A percentile compares a stretch with the other conserved stretches of the same genome.
Conservation (phyloP, 2,113 vertebrate species). For the Neolamprologus variostigma region DNA sequence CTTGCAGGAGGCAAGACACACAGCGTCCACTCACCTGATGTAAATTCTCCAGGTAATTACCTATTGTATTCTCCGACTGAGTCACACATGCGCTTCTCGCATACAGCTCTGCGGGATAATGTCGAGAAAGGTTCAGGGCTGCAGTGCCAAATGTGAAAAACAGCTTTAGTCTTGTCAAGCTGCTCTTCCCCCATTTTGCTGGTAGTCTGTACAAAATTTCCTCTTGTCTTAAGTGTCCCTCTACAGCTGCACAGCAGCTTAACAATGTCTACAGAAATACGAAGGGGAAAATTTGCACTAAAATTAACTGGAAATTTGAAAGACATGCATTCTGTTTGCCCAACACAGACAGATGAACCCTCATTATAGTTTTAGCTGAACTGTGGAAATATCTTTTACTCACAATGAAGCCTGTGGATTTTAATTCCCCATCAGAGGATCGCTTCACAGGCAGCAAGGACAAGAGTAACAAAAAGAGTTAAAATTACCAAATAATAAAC, state of each 20-base stretch:
- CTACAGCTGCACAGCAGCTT: not conserved
- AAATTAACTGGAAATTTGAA: not conserved
- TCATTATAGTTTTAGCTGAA: not conserved
- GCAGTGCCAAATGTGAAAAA: not conserved
- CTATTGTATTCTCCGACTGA: not conserved
- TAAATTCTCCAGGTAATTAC: not conserved
- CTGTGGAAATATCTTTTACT: not conserved
- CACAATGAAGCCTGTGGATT: not conserved
- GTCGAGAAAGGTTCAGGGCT: not conserved
- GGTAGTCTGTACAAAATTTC: not conserved
- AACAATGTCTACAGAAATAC: not conserved
- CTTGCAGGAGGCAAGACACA: not conserved
- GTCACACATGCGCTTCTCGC: not conserved
- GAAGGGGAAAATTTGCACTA: not conserved
- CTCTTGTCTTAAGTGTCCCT: not conserved
- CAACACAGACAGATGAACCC: not conserved
- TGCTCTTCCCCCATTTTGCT: not conserved
- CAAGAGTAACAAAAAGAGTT: not conserved
- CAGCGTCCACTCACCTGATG: not conserved
- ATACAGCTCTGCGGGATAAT: not conserved
- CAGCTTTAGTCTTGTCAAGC: not conserved
- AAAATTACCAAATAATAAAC: not conserved
- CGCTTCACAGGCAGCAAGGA: not conserved
- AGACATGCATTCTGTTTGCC: not conserved
- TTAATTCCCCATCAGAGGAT: not conserved